Percentiles rank a stretch among this genome's conserved stretches.
These are phyloP conservation scores for Acanthosepion lycidas DNA, from an alignment of 2,888 invertebrate species.

Conservation along the genomic window DNA sequence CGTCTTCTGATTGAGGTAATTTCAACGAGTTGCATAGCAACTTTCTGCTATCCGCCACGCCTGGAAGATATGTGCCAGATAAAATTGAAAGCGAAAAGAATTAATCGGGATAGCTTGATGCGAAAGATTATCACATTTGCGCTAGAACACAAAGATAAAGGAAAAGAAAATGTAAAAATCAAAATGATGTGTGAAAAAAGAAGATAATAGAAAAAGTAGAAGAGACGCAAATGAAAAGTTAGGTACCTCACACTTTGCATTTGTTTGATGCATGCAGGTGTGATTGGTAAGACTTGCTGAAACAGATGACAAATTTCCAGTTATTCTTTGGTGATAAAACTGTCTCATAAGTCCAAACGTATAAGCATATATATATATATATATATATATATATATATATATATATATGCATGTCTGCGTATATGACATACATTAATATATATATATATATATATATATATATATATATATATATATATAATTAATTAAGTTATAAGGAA, in stretches of 20 bases:
- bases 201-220: neutral
- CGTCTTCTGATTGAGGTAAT: neutral
- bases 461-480: too few species aligned
- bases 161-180: neutral
- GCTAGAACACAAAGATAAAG: too few species aligned
- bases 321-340: neutral
- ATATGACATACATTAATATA: neutral
- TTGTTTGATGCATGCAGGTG: neutral
- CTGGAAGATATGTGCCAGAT: neutral
- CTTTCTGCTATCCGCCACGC: neutral
- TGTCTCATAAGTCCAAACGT: neutral
- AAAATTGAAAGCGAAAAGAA: neutral
- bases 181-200: neutral
- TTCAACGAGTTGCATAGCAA: neutral
- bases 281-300: neutral
- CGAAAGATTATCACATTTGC: too few species aligned
- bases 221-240: neutral
- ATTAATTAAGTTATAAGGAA: too few species aligned
- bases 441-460: neutral
- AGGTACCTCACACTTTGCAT: neutral
- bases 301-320: neutral
- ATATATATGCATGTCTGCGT: neutral
- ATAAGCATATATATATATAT: neutral
- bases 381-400: neutral
- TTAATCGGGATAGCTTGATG: neutral